phyloP scores from a whole-genome alignment of 2,888 invertebrate species.

The Morinoia aosen region DNA sequence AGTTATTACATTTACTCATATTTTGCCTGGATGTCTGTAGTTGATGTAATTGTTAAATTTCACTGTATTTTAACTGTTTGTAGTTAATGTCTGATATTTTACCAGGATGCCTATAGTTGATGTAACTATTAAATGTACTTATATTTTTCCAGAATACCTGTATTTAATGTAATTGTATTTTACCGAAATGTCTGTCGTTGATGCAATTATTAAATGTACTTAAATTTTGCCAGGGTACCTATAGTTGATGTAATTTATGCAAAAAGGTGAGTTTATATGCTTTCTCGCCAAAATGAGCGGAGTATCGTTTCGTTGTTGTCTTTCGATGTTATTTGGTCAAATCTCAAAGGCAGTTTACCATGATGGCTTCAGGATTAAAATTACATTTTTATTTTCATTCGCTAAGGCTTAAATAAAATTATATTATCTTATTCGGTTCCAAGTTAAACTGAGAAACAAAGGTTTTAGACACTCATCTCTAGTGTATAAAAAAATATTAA shows the following conservation, averaged over 20 bases:
- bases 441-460: not conserved
- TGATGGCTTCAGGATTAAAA: no score
- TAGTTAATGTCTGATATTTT: not conserved
- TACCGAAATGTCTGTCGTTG: no score
- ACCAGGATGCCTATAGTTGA: not conserved
- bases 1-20: not conserved
- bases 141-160: not conserved
- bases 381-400: not conserved
- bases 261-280: no score
- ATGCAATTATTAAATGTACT: no score
- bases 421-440: not conserved
- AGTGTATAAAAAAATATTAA: not conserved
- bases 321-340: no score
- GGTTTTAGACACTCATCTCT: not conserved
- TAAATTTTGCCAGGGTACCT: no score
- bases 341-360: no score
- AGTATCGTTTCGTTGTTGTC: no score
- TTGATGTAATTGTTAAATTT: not conserved
- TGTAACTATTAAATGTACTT: not conserved
- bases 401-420: not conserved
- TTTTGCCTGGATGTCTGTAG: not conserved
- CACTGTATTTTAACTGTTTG: not conserved
- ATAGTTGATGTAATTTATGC: no score
- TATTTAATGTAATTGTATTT: not conserved
- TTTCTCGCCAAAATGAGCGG: no score